These are phyloP conservation scores for Ichneumoninae sp. DNA, from an alignment of 2,888 invertebrate genomes.

Conservation along the genomic window DNA sequence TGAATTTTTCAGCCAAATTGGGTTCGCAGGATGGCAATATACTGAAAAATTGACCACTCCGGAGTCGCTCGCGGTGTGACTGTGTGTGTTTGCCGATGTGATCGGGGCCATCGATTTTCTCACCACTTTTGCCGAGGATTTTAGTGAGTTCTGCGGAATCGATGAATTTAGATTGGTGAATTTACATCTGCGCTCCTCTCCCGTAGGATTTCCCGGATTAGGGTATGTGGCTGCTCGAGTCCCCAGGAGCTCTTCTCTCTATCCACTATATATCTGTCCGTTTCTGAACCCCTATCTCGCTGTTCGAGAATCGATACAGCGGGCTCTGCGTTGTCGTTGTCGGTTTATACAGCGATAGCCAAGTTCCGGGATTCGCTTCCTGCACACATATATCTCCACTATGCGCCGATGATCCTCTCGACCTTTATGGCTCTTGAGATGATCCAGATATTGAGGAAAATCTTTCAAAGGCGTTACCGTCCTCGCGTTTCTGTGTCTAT, in stretches of 20 bases:
- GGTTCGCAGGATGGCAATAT: slow-evolving; percentile 12
- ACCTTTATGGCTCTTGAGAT: slow-evolving; percentile 21
- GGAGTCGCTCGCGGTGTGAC: not conserved
- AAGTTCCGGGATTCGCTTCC: slow-evolving; percentile 9
- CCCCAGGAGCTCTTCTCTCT: not conserved
- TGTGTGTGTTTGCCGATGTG: slow-evolving; percentile 21
- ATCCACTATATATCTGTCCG: not conserved
- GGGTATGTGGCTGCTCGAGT: slow-evolving; percentile 33
- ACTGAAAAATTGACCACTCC: slow-evolving; percentile 23
- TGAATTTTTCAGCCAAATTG: slow-evolving; percentile 58
- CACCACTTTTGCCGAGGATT: slow-evolving; percentile 7
- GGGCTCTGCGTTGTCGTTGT: slow-evolving; percentile 1
- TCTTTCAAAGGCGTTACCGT: not conserved
- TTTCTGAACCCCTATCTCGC: slow-evolving; percentile 11
- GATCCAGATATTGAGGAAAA: slow-evolving; percentile 18
- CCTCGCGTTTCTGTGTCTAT: not conserved
- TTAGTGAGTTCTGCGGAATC: slow-evolving; percentile 35
- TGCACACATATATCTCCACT: not conserved
- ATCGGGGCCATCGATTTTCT: slow-evolving; percentile 31
- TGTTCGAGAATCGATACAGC: slow-evolving; percentile 32
- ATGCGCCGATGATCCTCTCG: not conserved
- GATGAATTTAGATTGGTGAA: slow-evolving; percentile 63
- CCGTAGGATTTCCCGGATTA: slow-evolving; percentile 43
- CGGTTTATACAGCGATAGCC: slow-evolving; percentile 27
- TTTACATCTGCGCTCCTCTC: slow-evolving; percentile 44